Percentiles rank a stretch among this genome's conserved stretches.
Conservation (phyloP, 1,140 invertebrate species). For the Zaprionus ornatus region DNA sequence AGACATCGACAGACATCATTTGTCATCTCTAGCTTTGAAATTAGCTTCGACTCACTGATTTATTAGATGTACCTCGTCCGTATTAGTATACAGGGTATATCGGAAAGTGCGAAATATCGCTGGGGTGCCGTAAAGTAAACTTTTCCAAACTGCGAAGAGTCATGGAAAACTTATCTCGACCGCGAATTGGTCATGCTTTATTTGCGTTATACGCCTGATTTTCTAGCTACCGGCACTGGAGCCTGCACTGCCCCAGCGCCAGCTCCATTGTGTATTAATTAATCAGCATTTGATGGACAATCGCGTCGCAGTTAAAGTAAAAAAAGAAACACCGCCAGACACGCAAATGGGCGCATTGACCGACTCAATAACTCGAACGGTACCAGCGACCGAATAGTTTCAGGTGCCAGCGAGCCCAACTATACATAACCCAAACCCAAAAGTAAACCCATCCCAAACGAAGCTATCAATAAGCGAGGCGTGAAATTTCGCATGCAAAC, state of each 20-base stretch:
- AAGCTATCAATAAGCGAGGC: slow-evolving; percentile 28
- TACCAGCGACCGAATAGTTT: neutral
- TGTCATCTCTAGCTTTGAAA: neutral
- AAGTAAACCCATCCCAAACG: neutral
- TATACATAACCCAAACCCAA: neutral
- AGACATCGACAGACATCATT: neutral
- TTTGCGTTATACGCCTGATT: slow-evolving; percentile 9
- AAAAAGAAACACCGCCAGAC: slow-evolving; percentile 15
- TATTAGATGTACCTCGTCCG: neutral
- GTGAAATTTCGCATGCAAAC: slow-evolving; percentile 27
- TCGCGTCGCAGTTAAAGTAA: slow-evolving; percentile 10
- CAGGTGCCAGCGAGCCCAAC: neutral
- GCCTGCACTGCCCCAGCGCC: neutral
- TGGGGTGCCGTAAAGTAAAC: slow-evolving; percentile 12
- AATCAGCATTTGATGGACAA: slow-evolving; percentile 24
- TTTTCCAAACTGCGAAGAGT: slow-evolving; percentile 3
- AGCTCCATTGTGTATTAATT: neutral
- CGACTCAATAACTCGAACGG: neutral
- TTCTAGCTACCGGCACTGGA: neutral
- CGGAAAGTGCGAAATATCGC: slow-evolving; percentile 4
- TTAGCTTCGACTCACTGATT: neutral
- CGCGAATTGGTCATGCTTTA: slow-evolving; percentile 17
- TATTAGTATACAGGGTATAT: neutral
- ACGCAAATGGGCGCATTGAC: slow-evolving; percentile 36
- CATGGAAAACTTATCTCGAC: slow-evolving; percentile 4